These are phyloP conservation scores for Myotis vivesi DNA, from an alignment of 2,797 vertebrate species.

Conservation along the genomic window DNA sequence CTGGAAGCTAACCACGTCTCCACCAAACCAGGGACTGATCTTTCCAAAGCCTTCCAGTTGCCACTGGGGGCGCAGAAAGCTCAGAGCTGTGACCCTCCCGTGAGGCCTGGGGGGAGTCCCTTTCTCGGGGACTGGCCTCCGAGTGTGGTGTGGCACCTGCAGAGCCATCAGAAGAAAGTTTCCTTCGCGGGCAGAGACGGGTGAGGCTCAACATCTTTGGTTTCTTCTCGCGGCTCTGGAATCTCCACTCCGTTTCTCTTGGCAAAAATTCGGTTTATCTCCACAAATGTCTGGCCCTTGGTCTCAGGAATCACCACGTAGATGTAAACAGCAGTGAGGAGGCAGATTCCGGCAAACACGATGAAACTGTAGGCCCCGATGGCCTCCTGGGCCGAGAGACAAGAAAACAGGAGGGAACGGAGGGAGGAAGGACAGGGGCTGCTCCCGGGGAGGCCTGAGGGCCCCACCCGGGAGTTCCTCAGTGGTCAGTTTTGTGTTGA, in stretches of 20 bases:
- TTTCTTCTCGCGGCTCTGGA: slow-evolving; percentile 74
- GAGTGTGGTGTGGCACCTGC: rapidly evolving
- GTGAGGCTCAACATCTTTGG: rapidly evolving
- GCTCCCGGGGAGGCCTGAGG: background rate
- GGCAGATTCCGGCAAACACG: slow-evolving; percentile 89
- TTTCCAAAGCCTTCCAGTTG: background rate
- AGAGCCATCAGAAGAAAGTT: background rate
- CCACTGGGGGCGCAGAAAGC: background rate
- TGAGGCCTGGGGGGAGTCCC: background rate
- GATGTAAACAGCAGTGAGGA: slow-evolving; percentile 88
- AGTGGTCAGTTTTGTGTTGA: background rate
- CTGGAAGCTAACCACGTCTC: background rate
- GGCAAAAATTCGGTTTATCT: slow-evolving; percentile 91
- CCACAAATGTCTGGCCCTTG: slow-evolving; percentile 92
- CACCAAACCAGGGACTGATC: background rate
- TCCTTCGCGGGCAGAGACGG: rapidly evolving
- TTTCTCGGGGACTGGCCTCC: background rate
- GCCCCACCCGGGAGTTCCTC: background rate
- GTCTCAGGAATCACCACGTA: slow-evolving; percentile 92
- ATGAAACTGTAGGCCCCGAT: slow-evolving; percentile 91
- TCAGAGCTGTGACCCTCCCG: background rate
- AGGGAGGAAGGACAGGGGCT: background rate
- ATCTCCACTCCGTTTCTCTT: slow-evolving; percentile 89
- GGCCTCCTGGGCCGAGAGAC: slow-evolving; percentile 81
- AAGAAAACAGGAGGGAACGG: background rate